Conservation (phyloP, 1,140 invertebrate species). For the Trichomalopsis sarcophagae region DNA sequence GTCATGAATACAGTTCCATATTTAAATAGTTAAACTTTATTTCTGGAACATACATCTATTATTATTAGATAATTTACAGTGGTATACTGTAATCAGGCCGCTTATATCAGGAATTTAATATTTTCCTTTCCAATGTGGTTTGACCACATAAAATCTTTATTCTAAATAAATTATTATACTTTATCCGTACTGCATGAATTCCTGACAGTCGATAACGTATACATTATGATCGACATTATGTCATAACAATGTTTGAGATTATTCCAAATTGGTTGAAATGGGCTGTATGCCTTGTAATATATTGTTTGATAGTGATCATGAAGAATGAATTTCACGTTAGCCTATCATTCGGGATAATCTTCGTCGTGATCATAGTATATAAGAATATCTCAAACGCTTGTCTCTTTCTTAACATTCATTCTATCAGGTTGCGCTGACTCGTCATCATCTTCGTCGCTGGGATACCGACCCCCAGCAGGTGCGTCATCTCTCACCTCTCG, state of each 20-base stretch:
- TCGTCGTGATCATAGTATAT: neutral
- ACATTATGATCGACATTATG: no score
- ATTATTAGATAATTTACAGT: constrained; percentile 13
- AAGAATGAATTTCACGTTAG: neutral
- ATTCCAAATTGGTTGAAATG: neutral
- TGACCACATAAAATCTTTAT: neutral
- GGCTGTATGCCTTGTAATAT: neutral
- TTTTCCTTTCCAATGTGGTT: neutral
- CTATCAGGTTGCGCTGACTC: neutral
- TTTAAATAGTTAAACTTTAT: neutral
- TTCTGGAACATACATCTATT: neutral
- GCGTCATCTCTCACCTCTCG: constrained; percentile 49
- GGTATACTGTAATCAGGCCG: neutral
- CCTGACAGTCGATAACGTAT: neutral
- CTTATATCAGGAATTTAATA: constrained; percentile 4
- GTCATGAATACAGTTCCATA: neutral
- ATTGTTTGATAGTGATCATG: neutral
- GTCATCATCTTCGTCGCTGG: constrained; percentile 32
- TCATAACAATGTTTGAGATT: neutral
- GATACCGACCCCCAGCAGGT: constrained; percentile 30
- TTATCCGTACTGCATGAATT: neutral
- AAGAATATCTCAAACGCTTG: constrained; percentile 63
- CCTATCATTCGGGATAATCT: neutral
- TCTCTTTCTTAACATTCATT: constrained; percentile 67
- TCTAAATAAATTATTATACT: neutral